Evolutionary conservation across 2,797 vertebrate species (phyloP).

Genomic region (Gambusia yucatana): DNA sequence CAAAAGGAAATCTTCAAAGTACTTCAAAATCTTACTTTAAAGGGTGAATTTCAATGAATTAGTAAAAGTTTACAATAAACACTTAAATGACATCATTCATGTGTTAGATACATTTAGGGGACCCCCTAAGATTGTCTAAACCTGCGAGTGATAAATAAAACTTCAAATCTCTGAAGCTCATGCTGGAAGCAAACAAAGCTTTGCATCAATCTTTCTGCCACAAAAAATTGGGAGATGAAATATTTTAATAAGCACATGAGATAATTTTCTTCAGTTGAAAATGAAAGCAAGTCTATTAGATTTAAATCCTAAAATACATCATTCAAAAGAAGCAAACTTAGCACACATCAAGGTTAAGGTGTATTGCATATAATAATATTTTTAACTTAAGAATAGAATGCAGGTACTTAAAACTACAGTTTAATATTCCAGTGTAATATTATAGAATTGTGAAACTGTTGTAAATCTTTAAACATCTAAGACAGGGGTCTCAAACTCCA

Average conservation of each 20-base stretch:
- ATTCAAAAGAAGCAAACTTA: background rate
- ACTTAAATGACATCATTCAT: background rate
- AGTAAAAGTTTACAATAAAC: slow-evolving; percentile 5
- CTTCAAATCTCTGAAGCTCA: slow-evolving; percentile 19
- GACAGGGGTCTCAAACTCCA: too few species aligned
- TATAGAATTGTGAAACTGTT: background rate
- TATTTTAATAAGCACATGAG: slow-evolving; percentile 38
- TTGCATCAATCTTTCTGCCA: slow-evolving; percentile 58
- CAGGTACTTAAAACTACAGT: background rate
- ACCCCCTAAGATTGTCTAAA: slow-evolving; percentile 36
- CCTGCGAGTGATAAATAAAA: slow-evolving; percentile 42
- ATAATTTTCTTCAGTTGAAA: slow-evolving; percentile 59
- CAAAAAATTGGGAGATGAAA: slow-evolving; percentile 25
- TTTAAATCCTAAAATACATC: slow-evolving; percentile 19
- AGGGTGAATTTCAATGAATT: background rate
- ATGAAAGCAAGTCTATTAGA: slow-evolving; percentile 59
- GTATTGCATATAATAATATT: background rate
- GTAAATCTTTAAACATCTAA: background rate
- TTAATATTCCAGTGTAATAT: background rate
- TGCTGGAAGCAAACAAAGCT: slow-evolving; percentile 61
- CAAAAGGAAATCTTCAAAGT: slow-evolving; percentile 1
- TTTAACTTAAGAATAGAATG: background rate
- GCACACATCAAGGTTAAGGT: background rate
- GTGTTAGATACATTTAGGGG: slow-evolving; percentile 8
- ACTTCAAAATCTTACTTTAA: slow-evolving; percentile 3